A percentile compares a stretch with the other conserved stretches of the same genome.
phyloP scores from a whole-genome alignment of 2,113 vertebrate genomes.

The Tauraco erythrolophus region DNA sequence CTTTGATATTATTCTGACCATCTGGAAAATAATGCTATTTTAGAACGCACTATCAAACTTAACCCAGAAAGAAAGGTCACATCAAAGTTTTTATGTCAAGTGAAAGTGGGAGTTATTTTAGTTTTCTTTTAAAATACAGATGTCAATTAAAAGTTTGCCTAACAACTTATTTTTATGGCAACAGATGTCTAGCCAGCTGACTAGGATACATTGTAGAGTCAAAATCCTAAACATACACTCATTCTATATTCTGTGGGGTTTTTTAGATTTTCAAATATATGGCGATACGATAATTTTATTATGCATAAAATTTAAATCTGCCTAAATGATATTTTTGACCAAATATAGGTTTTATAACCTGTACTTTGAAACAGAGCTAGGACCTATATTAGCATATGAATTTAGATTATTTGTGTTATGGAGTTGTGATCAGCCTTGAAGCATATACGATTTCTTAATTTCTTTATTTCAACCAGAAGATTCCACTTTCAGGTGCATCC shows the following conservation, averaged over 20 bases:
- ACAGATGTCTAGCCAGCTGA: background rate
- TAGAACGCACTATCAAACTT: background rate
- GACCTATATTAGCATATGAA: background rate
- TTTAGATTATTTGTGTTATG: background rate
- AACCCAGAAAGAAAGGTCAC: background rate
- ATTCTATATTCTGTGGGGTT: background rate
- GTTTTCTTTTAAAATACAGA: background rate
- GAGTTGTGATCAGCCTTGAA: background rate
- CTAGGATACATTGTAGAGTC: background rate
- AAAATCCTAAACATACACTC: background rate
- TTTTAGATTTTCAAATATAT: background rate
- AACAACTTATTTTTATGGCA: background rate
- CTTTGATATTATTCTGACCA: background rate
- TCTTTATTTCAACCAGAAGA: background rate
- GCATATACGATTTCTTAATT: background rate
- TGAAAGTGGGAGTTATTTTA: background rate
- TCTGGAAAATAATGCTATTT: background rate
- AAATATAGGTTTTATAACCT: background rate
- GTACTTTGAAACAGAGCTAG: background rate
- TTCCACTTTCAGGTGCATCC: background rate
- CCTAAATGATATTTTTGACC: background rate
- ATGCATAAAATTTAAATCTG: background rate
- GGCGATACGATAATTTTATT: background rate
- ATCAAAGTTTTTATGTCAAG: background rate
- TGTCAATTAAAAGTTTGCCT: background rate